Evolutionary conservation across 2,888 invertebrate species (phyloP).

Genomic region (Poecilobothrus nobilitatus): DNA sequence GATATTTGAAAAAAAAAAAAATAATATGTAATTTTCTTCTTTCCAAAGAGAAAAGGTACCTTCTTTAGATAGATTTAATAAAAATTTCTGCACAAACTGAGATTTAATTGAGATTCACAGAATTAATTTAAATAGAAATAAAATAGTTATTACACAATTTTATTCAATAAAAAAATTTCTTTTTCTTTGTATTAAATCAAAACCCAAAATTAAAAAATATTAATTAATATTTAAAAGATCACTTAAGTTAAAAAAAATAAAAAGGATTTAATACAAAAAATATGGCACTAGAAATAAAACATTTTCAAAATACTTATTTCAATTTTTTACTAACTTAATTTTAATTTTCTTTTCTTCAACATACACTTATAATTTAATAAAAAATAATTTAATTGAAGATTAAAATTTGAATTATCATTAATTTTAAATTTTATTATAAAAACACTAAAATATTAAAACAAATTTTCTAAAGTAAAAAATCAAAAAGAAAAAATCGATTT

Average conservation of each 20-base stretch:
- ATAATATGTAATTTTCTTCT: too few relatives aligned
- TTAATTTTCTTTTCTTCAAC: background rate
- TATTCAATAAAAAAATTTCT: background rate
- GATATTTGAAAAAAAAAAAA: too few relatives aligned
- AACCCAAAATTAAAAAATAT: background rate
- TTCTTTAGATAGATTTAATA: background rate
- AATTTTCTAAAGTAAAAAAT: background rate
- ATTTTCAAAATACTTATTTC: background rate
- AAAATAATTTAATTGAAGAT: too few relatives aligned
- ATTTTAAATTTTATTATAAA: background rate
- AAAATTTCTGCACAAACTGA: background rate
- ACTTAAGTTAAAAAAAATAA: background rate
- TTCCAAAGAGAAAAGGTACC: too few relatives aligned
- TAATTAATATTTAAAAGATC: background rate
- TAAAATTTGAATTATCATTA: background rate
- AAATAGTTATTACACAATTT: background rate
- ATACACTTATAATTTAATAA: too few relatives aligned
- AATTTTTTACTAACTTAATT: too few relatives aligned
- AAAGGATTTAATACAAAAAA: background rate
- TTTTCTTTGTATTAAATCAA: background rate
- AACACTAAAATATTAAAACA: background rate
- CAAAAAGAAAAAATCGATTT: conserved; percentile 2
- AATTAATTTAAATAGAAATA: background rate
- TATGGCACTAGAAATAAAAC: background rate
- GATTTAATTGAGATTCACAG: background rate